Evolutionary conservation across 2,888 invertebrate species (phyloP).

Genomic region (Tiphia femorata): DNA sequence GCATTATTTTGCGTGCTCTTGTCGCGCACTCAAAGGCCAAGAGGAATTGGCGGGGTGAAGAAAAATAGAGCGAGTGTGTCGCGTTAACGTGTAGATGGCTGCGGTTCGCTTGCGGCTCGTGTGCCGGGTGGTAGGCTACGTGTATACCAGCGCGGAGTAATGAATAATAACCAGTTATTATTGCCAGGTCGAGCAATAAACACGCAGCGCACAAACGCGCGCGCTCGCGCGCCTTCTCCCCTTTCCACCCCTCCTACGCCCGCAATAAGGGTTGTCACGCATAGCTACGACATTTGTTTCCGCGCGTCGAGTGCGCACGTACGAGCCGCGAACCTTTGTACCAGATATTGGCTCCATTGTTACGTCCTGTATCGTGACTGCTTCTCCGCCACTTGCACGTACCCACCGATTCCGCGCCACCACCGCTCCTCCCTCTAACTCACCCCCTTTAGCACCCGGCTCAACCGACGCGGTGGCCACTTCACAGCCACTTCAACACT

Average conservation of each 20-base stretch:
- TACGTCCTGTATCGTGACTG: slow-evolving; percentile 41
- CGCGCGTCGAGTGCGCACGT: slow-evolving; percentile 39
- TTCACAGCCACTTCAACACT: slow-evolving; percentile 37
- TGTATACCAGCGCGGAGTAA: slow-evolving; percentile 24
- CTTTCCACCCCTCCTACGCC: neutral
- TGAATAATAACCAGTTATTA: slow-evolving; percentile 59
- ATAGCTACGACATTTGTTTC: slow-evolving; percentile 49
- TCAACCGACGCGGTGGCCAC: slow-evolving; percentile 10
- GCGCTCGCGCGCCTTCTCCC: neutral
- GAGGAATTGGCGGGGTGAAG: too few species aligned
- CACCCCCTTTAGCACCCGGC: slow-evolving; percentile 29
- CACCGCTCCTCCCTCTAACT: neutral
- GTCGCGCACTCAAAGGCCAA: too few species aligned
- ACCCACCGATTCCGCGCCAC: slow-evolving; percentile 15
- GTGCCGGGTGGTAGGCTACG: neutral
- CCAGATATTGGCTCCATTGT: slow-evolving; percentile 47
- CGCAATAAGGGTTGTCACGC: slow-evolving; percentile 49
- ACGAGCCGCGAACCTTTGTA: slow-evolving; percentile 42
- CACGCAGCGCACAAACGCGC: slow-evolving; percentile 44
- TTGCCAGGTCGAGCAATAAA: slow-evolving; percentile 57
- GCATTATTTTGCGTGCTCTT: too few species aligned
- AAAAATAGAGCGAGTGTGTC: neutral
- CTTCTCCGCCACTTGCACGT: slow-evolving; percentile 35
- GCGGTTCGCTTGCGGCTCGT: neutral
- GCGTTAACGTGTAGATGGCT: neutral